phyloP scores from a whole-genome alignment of 2,113 vertebrate genomes.

The Bos javanicus region DNA sequence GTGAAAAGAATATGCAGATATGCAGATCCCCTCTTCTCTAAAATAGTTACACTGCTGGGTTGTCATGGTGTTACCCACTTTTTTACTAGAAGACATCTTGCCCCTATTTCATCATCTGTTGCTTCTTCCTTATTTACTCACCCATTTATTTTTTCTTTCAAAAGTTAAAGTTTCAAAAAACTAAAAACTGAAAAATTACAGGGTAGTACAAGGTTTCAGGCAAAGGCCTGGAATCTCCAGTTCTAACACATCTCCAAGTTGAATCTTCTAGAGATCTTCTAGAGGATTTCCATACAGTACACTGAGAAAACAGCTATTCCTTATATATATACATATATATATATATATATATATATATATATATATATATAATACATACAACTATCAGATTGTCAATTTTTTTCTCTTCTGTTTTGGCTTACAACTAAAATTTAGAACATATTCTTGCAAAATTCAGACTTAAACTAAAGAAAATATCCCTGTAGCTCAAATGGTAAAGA shows the following conservation, averaged over 20 bases:
- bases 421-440: not conserved
- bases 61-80: not conserved
- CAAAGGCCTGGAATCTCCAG: not conserved
- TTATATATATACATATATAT: too few relatives aligned
- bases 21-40: not conserved
- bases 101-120: not conserved
- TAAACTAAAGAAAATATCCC: not conserved
- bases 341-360: too few relatives aligned
- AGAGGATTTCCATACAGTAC: not conserved
- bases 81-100: not conserved
- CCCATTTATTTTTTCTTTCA: not conserved
- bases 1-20: not conserved
- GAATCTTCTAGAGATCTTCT: too few relatives aligned
- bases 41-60: not conserved
- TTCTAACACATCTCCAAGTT: not conserved
- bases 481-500: not conserved
- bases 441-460: not conserved
- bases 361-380: not conserved
- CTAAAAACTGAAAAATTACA: not conserved
- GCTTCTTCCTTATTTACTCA: not conserved
- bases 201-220: not conserved
- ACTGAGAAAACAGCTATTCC: not conserved
- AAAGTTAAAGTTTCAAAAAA: not conserved
- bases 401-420: not conserved
- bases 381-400: not conserved